These are phyloP conservation scores for Calonectris borealis DNA, from an alignment of 2,113 vertebrate genomes.

Conservation along the genomic window DNA sequence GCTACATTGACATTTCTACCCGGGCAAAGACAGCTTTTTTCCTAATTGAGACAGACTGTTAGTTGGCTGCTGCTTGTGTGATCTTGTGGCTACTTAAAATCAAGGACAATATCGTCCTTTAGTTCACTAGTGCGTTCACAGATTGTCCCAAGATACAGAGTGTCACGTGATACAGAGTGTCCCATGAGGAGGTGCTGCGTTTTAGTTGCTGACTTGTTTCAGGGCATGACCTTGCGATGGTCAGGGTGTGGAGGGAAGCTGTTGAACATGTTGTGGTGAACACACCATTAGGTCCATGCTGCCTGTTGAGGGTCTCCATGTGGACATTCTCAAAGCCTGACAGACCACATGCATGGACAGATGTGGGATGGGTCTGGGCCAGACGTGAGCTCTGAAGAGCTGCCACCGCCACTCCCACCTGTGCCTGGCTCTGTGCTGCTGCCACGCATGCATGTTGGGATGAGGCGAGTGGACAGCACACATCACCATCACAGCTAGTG, in stretches of 20 bases:
- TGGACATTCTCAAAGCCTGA: not conserved
- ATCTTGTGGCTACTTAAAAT: conserved; percentile 52
- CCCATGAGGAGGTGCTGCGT: not conserved
- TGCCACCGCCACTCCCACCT: not conserved
- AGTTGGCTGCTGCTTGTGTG: conserved; percentile 28
- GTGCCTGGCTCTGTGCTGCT: not conserved
- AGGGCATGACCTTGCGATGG: not conserved
- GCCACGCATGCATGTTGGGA: rapidly evolving
- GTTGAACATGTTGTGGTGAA: not conserved
- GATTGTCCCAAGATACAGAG: not conserved
- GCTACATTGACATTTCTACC: conserved; percentile 21
- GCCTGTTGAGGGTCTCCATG: not conserved
- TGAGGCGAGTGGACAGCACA: rapidly evolving
- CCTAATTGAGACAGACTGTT: not conserved
- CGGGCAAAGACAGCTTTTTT: conserved; percentile 68
- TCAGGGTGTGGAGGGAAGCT: not conserved
- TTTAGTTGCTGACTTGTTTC: not conserved
- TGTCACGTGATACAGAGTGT: not conserved
- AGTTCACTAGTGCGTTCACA: conserved; percentile 31
- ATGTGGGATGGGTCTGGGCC: not conserved
- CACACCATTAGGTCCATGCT: not conserved
- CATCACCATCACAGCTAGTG: not conserved
- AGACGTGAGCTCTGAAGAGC: not conserved
- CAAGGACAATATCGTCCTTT: conserved; percentile 27
- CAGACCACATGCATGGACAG: not conserved